Evolutionary conservation across 2,113 vertebrate species (phyloP), one percentile per base, ranked within the genome.

Genomic region (Hippocampus zosterae): DNA sequence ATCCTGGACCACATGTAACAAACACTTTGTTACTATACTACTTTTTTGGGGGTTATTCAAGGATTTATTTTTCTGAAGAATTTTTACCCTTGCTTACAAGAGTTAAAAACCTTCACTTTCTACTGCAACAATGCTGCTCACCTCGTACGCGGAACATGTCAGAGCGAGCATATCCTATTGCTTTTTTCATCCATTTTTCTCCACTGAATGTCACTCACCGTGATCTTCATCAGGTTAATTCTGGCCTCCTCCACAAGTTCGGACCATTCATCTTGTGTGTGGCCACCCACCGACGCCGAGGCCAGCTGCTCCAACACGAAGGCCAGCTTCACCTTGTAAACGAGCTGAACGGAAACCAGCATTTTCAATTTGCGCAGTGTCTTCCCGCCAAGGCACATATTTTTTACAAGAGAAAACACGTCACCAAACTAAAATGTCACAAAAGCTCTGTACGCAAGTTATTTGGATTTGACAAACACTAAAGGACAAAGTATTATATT

Each of bases 301-400:
- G 93, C 94, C 42, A 98, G 75, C 84, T 94, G 93, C 85, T 97
- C 96, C 87, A 97, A 83, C 73, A 96, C 90, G 73, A 93, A 92
- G 69, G 94, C 95, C 33, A 95, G 90, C 89, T 96, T 98, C 50
- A 98, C 96, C 87, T 98, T 98, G 76, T 99, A 95, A 15, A 99
- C 96, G 62, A 98, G 94, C 97, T 99, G 76, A 65, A 76, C 4
- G 78, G 65, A 71, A 75, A 68, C 12, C 0, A 71, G 3, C 23
- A 73, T 2, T 55, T 55, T 10, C n/a, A n/a, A 55, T 55, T 10
- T 3, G 21, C 10, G 19, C 21, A 55, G 52, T 55, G 52, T 55
- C 10, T 55, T n/a, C 21, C 25, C n/a, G 10, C 42, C 42, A 44
- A 44, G 12, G 42, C 42, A 19, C 48, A 50, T 50, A 21, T 7